Evolutionary conservation across 2,797 vertebrate species (phyloP), one percentile per base, ranked within the genome.

Genomic region (Poeciliopsis presidionis): DNA sequence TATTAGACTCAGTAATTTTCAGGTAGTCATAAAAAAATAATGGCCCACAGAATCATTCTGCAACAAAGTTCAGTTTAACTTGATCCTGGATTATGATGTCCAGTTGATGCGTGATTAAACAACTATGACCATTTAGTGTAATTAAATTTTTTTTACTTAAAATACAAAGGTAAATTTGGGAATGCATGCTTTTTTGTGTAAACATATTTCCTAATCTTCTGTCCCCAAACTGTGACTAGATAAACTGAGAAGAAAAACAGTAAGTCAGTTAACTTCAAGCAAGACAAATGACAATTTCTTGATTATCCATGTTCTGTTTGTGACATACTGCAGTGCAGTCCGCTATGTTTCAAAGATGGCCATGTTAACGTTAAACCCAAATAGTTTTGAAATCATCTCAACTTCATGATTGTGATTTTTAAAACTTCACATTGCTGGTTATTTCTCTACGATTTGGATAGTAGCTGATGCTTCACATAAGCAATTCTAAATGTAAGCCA

Each of bases 401-500:
- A 75, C 72, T 74, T 84, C 81, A 76, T 75, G 61, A 80, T 77
- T 89, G 81, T 91, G 85, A 86, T 90, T 90, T 91, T 81, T 91
- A 88, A 92, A 84, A 91, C 83, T 76, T 87, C 82, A 73, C 81
- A 90, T 91, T 84, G 85, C 89, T 87, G 74, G 88, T 90, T 90
- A 90, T 86, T 88, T 83, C 73, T 79, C 73, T 83, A 75, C 87
- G 90, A 90, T 79, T 72, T 84, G 81, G 59, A 79, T 84, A 69
- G 11, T 71, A 85, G 80, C 80, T 84, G 81, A 88, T 92, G 88
- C 87, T 93, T 90, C 91, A 91, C 92, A 90, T 92, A 92, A 93
- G 94, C 94, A 94, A 94, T 88, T 92, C 88, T 92, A 94, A 94
- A 94, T 93, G 91, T 94, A 93, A 93, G 91, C 93, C 86, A 86